phyloP scores from a whole-genome alignment of 2,113 vertebrate genomes.

The Abramis brama region DNA sequence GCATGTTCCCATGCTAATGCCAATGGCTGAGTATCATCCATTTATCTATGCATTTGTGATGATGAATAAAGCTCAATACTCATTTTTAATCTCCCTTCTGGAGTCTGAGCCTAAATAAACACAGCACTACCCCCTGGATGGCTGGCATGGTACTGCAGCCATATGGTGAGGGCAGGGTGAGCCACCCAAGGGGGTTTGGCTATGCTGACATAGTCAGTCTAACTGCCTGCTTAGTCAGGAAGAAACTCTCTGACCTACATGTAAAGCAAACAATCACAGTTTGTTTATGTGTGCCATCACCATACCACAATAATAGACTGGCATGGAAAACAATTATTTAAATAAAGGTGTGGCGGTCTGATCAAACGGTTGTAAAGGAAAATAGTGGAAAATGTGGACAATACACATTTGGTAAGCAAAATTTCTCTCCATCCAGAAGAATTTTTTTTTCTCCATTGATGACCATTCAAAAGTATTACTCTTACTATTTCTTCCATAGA shows the following conservation, averaged over 20 bases:
- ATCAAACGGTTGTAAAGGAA: background rate
- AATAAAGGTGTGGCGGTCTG: background rate
- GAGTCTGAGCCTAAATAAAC: background rate
- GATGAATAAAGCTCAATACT: background rate
- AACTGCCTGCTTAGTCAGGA: background rate
- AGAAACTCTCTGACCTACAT: background rate
- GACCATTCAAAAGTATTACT: background rate
- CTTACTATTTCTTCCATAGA: no score
- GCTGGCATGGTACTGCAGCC: slow-evolving; percentile 9
- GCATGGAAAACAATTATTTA: background rate
- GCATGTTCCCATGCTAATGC: background rate
- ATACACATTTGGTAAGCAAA: background rate
- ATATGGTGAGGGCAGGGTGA: background rate
- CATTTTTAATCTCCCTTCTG: background rate
- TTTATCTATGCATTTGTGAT: background rate
- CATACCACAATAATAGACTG: background rate
- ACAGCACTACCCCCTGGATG: slow-evolving; percentile 38
- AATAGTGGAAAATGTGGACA: background rate
- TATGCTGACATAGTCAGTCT: background rate
- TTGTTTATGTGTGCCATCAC: background rate
- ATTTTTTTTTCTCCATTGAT: background rate
- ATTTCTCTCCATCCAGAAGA: background rate
- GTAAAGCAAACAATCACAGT: slow-evolving; percentile 9
- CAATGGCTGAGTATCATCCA: background rate
- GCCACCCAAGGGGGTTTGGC: background rate